These are phyloP conservation scores for Microcebus griseorufus DNA, from an alignment of 2,113 vertebrate species.

Conservation along the genomic window DNA sequence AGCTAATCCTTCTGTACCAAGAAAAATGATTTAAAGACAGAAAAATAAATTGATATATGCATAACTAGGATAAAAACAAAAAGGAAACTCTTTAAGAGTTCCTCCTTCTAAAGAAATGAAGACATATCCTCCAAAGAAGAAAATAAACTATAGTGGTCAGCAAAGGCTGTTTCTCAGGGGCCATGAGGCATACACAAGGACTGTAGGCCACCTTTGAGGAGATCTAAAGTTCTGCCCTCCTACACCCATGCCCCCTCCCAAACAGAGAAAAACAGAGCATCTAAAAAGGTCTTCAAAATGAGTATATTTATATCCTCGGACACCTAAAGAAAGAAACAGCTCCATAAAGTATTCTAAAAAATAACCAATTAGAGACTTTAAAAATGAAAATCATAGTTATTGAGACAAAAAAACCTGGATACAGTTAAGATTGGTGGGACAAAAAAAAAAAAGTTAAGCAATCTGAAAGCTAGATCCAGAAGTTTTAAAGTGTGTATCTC, in stretches of 20 bases:
- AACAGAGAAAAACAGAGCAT: not conserved
- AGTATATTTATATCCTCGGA: not conserved
- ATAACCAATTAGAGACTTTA: not conserved
- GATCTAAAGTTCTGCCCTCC: not conserved
- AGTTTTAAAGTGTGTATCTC: not conserved
- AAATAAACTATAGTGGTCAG: not conserved
- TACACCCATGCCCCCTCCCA: fast-evolving
- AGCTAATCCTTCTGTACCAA: not conserved
- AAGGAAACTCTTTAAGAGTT: not conserved
- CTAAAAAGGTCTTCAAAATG: not conserved
- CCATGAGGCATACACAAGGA: not conserved
- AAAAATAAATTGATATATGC: not conserved
- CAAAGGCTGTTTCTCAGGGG: not conserved
- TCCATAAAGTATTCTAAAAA: not conserved
- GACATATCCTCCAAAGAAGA: not conserved
- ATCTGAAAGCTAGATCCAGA: not conserved
- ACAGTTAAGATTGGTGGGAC: not conserved
- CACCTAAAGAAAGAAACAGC: not conserved
- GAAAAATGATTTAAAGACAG: not conserved
- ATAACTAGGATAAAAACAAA: not conserved
- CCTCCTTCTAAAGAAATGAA: not conserved
- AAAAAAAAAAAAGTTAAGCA: not conserved
- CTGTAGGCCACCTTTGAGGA: not conserved
- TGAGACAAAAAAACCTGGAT: not conserved
- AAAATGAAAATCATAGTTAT: constrained; percentile 26